phyloP scores from a whole-genome alignment of 2,888 invertebrate genomes.

The Eilema depressum region DNA sequence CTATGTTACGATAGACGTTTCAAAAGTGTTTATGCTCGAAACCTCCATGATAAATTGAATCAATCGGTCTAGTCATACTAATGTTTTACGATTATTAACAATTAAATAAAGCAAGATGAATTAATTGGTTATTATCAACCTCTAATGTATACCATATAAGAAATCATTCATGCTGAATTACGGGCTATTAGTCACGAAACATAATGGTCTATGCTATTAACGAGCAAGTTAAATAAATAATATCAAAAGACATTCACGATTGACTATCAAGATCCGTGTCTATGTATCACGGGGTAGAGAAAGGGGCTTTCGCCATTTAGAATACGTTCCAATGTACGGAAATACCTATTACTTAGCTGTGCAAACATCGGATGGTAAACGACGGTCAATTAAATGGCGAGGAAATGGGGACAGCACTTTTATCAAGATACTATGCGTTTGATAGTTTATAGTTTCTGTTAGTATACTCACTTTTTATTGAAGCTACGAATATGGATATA shows the following conservation, averaged over 20 bases:
- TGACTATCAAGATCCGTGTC: constrained; percentile 22
- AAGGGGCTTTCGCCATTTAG: constrained; percentile 43
- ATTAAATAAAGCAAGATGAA: not conserved
- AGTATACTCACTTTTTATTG: not conserved
- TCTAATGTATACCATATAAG: not conserved
- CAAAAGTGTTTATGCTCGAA: not conserved
- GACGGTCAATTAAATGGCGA: constrained; percentile 16
- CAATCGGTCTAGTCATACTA: not conserved
- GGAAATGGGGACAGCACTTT: constrained; percentile 9
- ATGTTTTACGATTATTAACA: not conserved
- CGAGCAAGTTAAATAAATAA: constrained; percentile 10
- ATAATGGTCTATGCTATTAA: not conserved
- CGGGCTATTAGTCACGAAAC: too few relatives aligned
- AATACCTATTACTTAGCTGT: constrained; percentile 22
- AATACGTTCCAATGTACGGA: constrained; percentile 31
- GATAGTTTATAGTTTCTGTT: not conserved
- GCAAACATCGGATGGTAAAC: constrained; percentile 16
- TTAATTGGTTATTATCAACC: not conserved
- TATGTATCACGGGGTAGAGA: constrained; percentile 29
- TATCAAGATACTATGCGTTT: not conserved
- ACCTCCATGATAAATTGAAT: not conserved
- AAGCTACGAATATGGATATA: not conserved
- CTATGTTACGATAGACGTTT: not conserved
- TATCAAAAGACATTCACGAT: constrained; percentile 19
- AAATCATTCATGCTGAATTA: not conserved